Conservation (phyloP, 1,140 invertebrate species). For the Brachionus manjavacas region DNA sequence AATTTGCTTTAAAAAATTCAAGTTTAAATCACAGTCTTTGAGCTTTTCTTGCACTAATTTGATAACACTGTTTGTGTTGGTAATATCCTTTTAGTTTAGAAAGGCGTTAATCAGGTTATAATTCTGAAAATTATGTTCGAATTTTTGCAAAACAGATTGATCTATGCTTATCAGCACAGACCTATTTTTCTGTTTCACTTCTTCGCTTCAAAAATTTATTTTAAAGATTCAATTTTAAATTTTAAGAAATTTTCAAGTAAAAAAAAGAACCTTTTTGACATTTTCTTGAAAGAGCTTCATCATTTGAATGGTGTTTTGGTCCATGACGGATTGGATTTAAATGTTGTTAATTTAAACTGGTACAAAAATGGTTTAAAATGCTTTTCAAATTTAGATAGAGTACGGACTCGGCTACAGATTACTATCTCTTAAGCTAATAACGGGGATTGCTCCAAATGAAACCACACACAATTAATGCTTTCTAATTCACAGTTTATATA, state of each 20-base stretch:
- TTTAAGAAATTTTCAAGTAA: too few species aligned
- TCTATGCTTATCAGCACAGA: too few species aligned
- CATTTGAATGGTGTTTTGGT: slow-evolving; percentile 18
- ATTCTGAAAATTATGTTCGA: too few species aligned
- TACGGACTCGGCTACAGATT: neutral
- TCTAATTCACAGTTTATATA: neutral
- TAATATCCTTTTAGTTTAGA: slow-evolving; percentile 7
- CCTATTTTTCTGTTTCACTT: too few species aligned
- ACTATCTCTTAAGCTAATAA: neutral
- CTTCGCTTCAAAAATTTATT: too few species aligned
- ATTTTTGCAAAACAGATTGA: too few species aligned
- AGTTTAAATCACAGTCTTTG: slow-evolving; percentile 32
- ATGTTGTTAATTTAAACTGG: neutral
- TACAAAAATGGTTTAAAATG: neutral
- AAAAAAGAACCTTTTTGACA: slow-evolving; percentile 34
- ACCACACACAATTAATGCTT: neutral
- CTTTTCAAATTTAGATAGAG: neutral
- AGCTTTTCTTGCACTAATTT: slow-evolving; percentile 24
- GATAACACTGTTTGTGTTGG: slow-evolving; percentile 26
- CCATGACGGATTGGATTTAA: neutral
- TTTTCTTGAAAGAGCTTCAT: slow-evolving; percentile 19
- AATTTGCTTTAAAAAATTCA: slow-evolving; percentile 29
- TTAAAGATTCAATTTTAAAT: too few species aligned
- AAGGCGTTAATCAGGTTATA: neutral
- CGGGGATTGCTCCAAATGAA: neutral